phyloP scores from a whole-genome alignment of 2,113 vertebrate genomes.

The Glaucidium brasilianum region DNA sequence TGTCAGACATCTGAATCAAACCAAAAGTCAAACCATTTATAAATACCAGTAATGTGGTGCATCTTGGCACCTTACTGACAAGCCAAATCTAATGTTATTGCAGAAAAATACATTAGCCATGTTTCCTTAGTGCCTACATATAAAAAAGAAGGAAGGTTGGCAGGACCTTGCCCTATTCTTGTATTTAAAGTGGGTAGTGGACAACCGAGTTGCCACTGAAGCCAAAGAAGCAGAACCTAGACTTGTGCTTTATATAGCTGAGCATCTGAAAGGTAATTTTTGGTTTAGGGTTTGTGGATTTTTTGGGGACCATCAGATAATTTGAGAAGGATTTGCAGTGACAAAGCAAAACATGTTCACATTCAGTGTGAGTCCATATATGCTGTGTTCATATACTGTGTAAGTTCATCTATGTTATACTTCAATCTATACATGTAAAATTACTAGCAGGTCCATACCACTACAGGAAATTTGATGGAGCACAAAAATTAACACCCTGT shows the following conservation, averaged over 20 bases:
- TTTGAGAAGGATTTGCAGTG: not conserved
- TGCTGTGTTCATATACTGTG: not conserved
- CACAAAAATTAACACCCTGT: not conserved
- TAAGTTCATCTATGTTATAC: not conserved
- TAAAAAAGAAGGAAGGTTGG: not conserved
- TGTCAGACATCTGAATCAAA: not conserved
- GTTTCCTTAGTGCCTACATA: not conserved
- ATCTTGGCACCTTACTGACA: not conserved
- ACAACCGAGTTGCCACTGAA: not conserved
- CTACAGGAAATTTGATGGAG: not conserved
- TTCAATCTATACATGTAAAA: not conserved
- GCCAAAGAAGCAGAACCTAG: not conserved
- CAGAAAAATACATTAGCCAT: not conserved
- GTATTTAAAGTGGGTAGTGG: not conserved
- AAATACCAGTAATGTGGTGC: not conserved
- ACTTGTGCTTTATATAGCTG: not conserved
- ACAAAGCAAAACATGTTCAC: not conserved
- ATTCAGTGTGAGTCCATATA: not conserved
- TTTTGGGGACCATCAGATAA: not conserved
- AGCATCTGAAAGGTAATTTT: not conserved
- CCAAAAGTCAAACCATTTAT: not conserved
- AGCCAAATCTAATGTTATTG: not conserved
- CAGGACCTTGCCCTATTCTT: not conserved
- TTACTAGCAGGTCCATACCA: not conserved
- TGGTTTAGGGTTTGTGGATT: not conserved